Conservation (phyloP, 1,140 invertebrate species). For the Philopotamus ludificatus region DNA sequence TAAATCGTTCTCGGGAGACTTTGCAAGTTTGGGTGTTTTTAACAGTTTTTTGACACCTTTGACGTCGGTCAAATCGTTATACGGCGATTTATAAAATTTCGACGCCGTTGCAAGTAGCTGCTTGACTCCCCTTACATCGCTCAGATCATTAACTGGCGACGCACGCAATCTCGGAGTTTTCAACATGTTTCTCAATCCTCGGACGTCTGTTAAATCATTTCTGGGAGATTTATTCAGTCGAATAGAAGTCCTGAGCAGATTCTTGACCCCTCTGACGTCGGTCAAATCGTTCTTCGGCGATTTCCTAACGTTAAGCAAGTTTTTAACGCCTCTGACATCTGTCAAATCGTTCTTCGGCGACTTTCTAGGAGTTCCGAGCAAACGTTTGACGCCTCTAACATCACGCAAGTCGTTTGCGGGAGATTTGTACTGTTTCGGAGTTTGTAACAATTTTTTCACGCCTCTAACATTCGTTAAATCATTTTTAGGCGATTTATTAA, state of each 20-base stretch:
- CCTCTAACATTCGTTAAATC: slow-evolving; percentile 39
- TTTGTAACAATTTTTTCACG: slow-evolving; percentile 39
- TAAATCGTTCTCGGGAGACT: slow-evolving; percentile 52
- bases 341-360: slow-evolving; percentile 50
- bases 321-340: slow-evolving; percentile 48
- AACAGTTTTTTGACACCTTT: slow-evolving; percentile 49
- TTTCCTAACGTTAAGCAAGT: slow-evolving; percentile 43
- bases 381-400: slow-evolving; percentile 46
- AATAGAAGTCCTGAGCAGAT: slow-evolving; percentile 45
- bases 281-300: slow-evolving; percentile 50
- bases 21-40: slow-evolving; percentile 39
- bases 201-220: slow-evolving; percentile 51
- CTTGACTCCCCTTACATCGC: slow-evolving; percentile 49
- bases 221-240: slow-evolving; percentile 44
- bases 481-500: slow-evolving; percentile 42
- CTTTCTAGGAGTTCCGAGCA: slow-evolving; percentile 42
- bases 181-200: slow-evolving; percentile 47
- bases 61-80: slow-evolving; percentile 51
- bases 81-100: slow-evolving; percentile 45
- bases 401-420: slow-evolving; percentile 42
- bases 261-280: slow-evolving; percentile 48
- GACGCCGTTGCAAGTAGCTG: slow-evolving; percentile 44
- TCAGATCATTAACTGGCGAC: slow-evolving; percentile 49
- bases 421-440: slow-evolving; percentile 39
- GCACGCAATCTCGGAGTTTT: slow-evolving; percentile 45